Evolutionary conservation across 2,113 vertebrate genomes (phyloP).

Genomic region (Lophius piscatorius): DNA sequence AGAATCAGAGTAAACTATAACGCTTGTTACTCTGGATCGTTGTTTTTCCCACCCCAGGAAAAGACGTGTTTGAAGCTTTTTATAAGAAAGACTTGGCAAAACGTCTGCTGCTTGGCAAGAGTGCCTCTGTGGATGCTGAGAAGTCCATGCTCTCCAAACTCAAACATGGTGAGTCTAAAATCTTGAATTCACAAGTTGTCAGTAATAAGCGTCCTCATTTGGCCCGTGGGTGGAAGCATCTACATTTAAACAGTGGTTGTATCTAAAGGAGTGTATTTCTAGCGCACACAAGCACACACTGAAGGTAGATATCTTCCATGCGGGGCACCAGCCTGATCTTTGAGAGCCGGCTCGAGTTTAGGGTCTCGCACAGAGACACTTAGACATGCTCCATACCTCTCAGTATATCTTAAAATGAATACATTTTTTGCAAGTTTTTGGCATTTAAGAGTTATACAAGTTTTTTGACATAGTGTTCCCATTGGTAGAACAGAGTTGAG

Average conservation of each 20-base stretch:
- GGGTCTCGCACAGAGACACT: no score
- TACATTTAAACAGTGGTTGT: neutral
- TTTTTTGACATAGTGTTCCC: no score
- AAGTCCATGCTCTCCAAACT: constrained; percentile 99
- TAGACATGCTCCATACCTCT: no score
- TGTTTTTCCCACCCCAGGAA: constrained; percentile 77
- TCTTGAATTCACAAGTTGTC: neutral
- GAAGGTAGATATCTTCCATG: neutral
- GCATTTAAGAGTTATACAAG: no score
- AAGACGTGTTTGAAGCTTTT: constrained; percentile 99
- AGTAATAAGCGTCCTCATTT: neutral
- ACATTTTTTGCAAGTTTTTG: no score
- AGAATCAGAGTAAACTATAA: constrained; percentile 47
- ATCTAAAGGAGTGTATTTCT: neutral
- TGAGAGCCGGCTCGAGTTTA: no score
- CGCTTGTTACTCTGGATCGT: neutral
- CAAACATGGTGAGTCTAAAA: constrained; percentile 86
- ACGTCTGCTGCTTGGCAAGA: constrained; percentile 96
- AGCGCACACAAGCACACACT: neutral
- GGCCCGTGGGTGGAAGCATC: neutral
- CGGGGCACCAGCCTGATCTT: no score
- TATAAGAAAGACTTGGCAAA: constrained; percentile 99
- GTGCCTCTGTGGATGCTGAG: constrained; percentile 98
- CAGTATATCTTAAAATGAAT: no score
- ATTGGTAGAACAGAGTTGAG: no score